phyloP scores from a whole-genome alignment of 35 echinoderm and acorn worm species.

The Apostichopus californicus region DNA sequence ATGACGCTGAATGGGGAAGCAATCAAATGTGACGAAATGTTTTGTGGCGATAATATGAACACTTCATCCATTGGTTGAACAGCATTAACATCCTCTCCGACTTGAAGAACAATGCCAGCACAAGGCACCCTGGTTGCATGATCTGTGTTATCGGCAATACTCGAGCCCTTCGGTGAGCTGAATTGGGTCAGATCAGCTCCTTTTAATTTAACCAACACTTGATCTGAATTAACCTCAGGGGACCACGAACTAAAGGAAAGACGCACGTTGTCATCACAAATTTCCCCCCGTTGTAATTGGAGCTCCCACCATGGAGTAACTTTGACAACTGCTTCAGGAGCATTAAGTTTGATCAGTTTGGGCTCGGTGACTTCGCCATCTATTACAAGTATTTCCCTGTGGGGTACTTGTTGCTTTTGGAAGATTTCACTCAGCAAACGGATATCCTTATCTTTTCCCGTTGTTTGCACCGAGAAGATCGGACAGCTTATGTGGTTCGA shows the following conservation, averaged over 20 bases:
- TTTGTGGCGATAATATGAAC: neutral
- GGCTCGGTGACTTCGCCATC: constrained; percentile 41
- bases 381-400: constrained; percentile 54
- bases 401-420: constrained; percentile 26
- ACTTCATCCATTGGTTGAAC: constrained; percentile 31
- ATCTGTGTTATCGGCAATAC: neutral
- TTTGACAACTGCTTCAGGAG: constrained; percentile 14
- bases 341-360: constrained; percentile 35
- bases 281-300: neutral
- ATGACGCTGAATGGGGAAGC: constrained; percentile 50
- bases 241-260: constrained; percentile 16
- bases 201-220: constrained; percentile 67
- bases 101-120: constrained; percentile 66
- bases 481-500: constrained; percentile 70
- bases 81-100: constrained; percentile 54
- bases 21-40: constrained; percentile 68
- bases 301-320: constrained; percentile 65
- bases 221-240: constrained; percentile 14
- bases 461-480: constrained; percentile 53
- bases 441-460: constrained; percentile 52
- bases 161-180: neutral
- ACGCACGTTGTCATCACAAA: neutral
- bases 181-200: constrained; percentile 35
- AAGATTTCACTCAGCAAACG: constrained; percentile 39
- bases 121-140: constrained; percentile 53